Percentiles rank a stretch among this genome's conserved stretches.
Evolutionary conservation across 2,113 vertebrate species (phyloP).

Genomic region (Phocoena phocoena): DNA sequence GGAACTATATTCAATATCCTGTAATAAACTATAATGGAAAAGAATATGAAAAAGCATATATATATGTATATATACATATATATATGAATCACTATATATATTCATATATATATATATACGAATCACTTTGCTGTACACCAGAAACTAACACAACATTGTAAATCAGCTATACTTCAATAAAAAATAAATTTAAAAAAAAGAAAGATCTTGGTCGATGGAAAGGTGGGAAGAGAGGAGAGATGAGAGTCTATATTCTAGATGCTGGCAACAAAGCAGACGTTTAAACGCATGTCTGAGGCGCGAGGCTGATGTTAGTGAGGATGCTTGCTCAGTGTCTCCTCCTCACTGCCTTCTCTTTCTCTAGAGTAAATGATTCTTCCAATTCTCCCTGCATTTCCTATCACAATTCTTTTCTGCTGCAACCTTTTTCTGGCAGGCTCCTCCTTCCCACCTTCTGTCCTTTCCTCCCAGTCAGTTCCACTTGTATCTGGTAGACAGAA

Average conservation of each 20-base stretch:
- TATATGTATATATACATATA: too few relatives aligned
- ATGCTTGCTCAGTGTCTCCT: neutral
- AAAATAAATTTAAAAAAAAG: neutral
- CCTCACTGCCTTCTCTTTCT: neutral
- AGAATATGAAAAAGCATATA: too few relatives aligned
- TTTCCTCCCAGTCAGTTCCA: neutral
- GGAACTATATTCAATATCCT: neutral
- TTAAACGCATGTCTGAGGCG: neutral
- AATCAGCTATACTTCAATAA: neutral
- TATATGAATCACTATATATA: too few relatives aligned
- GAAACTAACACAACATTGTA: neutral
- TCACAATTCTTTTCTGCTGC: neutral
- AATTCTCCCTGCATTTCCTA: neutral
- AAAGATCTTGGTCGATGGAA: neutral
- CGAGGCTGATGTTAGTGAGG: neutral
- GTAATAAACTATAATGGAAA: too few relatives aligned
- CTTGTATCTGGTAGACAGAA: neutral
- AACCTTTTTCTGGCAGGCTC: neutral
- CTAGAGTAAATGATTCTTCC: neutral
- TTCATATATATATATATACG: neutral
- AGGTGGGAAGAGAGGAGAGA: neutral
- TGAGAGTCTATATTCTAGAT: neutral
- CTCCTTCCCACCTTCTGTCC: neutral
- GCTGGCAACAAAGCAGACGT: neutral
- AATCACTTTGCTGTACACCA: neutral